These are phyloP conservation scores for Aulostomus chinensis DNA, from an alignment of 2,797 vertebrate genomes.

Conservation along the genomic window DNA sequence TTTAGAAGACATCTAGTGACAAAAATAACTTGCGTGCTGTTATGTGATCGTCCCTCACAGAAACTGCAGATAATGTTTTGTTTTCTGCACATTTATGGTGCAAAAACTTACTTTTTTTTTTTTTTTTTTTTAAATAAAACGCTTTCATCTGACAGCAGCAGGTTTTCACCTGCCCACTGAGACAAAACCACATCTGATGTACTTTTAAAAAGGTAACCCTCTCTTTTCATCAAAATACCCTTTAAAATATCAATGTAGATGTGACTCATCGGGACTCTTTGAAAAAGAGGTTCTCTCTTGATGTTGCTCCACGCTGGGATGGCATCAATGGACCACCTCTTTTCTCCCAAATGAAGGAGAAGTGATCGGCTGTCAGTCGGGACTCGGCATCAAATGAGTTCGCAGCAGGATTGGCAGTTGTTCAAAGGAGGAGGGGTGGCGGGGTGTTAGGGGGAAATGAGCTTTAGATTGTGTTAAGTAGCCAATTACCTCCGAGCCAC, in stretches of 20 bases:
- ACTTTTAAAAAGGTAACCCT: conserved; percentile 11
- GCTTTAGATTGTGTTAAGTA: conserved; percentile 67
- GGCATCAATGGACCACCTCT: conserved; percentile 53
- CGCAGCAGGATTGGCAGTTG: conserved; percentile 58
- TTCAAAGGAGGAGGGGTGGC: conserved; percentile 29
- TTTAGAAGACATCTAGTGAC: too few species aligned
- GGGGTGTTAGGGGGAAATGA: conserved; percentile 35
- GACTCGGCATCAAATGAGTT: conserved; percentile 57
- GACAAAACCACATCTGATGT: conserved; percentile 22
- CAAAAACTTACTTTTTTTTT: too few species aligned
- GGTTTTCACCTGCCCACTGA: conserved; percentile 10
- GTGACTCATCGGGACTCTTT: conserved; percentile 39
- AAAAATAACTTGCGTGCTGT: too few species aligned
- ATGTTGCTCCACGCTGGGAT: conserved; percentile 45
- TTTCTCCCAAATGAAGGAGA: conserved; percentile 54
- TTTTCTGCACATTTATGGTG: too few species aligned
- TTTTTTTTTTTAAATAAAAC: too few species aligned
- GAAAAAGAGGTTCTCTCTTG: conserved; percentile 36
- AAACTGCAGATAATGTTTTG: too few species aligned
- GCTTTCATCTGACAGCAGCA: too few species aligned
- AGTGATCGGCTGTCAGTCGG: conserved; percentile 50
- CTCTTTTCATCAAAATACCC: conserved; percentile 28
- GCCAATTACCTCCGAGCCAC: conserved; percentile 61
- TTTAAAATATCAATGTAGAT: conserved; percentile 49
- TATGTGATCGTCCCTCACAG: too few species aligned